These are phyloP conservation scores for Agrilus cyanescens DNA, from an alignment of 2,888 invertebrate species.

Conservation along the genomic window DNA sequence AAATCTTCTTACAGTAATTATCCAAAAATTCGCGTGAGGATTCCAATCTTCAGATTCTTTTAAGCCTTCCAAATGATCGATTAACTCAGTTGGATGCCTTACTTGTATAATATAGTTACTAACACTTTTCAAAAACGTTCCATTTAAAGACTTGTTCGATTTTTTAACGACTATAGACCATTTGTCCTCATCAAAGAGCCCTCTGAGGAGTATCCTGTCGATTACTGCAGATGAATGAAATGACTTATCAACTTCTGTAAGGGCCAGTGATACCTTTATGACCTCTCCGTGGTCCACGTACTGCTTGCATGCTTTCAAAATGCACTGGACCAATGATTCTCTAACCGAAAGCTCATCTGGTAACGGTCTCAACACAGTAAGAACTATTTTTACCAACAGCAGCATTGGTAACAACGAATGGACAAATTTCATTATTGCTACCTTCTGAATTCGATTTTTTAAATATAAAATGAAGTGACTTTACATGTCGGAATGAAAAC, in stretches of 20 bases:
- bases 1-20: slow-evolving; percentile 19
- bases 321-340: slow-evolving; percentile 13
- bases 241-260: neutral
- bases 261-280: slow-evolving; percentile 10
- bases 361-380: slow-evolving; percentile 8
- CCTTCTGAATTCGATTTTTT: too few species aligned
- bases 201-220: slow-evolving; percentile 14
- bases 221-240: slow-evolving; percentile 7
- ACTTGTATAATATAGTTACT: slow-evolving; percentile 17
- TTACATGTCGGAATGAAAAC: too few species aligned
- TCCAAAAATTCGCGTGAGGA: slow-evolving; percentile 17
- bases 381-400: neutral
- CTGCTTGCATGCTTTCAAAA: slow-evolving; percentile 6
- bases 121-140: slow-evolving; percentile 7
- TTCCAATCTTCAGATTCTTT: slow-evolving; percentile 14
- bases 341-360: slow-evolving; percentile 11
- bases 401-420: too few species aligned
- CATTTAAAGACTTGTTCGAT: neutral
- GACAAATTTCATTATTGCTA: too few species aligned
- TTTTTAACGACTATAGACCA: slow-evolving; percentile 16
- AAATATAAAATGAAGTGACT: too few species aligned
- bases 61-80: slow-evolving; percentile 10
- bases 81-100: slow-evolving; percentile 10
- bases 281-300: slow-evolving; percentile 10
- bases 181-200: slow-evolving; percentile 12